These are phyloP conservation scores for Alfaro cultratus DNA, from an alignment of 2,797 vertebrate genomes.

Conservation along the genomic window DNA sequence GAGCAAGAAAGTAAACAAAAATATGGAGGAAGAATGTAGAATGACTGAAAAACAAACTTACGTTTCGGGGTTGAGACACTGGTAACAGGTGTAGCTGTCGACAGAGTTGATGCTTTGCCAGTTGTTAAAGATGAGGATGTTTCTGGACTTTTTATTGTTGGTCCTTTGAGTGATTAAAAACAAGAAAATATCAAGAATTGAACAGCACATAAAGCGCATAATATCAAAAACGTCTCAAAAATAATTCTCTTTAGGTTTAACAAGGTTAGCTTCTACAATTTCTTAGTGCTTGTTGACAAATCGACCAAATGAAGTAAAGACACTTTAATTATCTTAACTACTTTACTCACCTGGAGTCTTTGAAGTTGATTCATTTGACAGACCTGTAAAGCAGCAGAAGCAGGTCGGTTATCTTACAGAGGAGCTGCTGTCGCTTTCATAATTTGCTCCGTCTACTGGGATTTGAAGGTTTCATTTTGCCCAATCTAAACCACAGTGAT, in stretches of 20 bases:
- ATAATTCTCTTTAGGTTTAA: not conserved
- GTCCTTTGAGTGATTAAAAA: not conserved
- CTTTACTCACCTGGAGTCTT: not conserved
- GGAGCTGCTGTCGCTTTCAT: not conserved
- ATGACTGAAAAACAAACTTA: not conserved
- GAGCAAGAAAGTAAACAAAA: no score
- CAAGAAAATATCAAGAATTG: not conserved
- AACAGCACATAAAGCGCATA: not conserved
- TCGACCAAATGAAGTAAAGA: not conserved
- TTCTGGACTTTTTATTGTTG: not conserved
- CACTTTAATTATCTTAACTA: not conserved
- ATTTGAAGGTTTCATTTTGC: not conserved
- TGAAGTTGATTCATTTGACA: not conserved
- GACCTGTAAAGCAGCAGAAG: not conserved
- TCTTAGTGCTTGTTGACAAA: not conserved
- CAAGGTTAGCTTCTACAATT: not conserved
- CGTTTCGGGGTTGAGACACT: not conserved
- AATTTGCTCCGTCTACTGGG: not conserved
- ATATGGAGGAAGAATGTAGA: no score
- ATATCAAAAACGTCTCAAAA: not conserved
- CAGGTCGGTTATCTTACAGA: not conserved
- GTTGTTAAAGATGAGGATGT: not conserved
- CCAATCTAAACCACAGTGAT: not conserved
- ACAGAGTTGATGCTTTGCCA: not conserved
- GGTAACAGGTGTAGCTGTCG: rapidly evolving